Percentiles rank a stretch among this genome's conserved stretches.
These are phyloP conservation scores for Erannis defoliaria DNA, from an alignment of 2,888 invertebrate species.

Conservation along the genomic window DNA sequence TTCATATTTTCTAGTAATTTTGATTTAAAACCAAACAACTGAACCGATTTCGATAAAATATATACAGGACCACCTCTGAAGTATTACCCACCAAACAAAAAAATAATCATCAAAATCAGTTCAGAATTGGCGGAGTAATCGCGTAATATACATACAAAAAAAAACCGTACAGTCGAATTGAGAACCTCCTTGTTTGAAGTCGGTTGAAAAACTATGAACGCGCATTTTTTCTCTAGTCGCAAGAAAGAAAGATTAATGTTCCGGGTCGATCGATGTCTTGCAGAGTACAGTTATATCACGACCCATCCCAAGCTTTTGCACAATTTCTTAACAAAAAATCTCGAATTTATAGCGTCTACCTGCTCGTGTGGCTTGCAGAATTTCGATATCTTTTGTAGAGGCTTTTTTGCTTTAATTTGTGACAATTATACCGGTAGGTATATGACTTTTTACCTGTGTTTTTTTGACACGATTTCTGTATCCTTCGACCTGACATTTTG, in stretches of 20 bases:
- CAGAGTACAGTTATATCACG: slow-evolving; percentile 76
- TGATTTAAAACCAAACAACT: too few species aligned
- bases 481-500: slow-evolving; percentile 75
- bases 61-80: too few species aligned
- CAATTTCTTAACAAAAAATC: slow-evolving; percentile 71
- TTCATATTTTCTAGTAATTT: too few species aligned
- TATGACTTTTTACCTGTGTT: slow-evolving; percentile 85
- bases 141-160: too few species aligned
- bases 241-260: slow-evolving; percentile 63
- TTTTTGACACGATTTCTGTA: slow-evolving; percentile 67
- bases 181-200: too few species aligned
- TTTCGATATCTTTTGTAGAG: slow-evolving; percentile 84
- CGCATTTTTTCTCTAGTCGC: slow-evolving; percentile 37
- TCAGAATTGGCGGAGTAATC: too few species aligned
- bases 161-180: too few species aligned
- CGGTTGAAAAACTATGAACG: slow-evolving; percentile 12
- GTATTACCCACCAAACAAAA: too few species aligned
- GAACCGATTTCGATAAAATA: too few species aligned
- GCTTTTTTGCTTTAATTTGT: slow-evolving; percentile 86
- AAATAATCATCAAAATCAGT: too few species aligned
- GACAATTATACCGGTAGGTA: slow-evolving; percentile 87
- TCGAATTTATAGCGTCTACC: slow-evolving; percentile 79
- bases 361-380: slow-evolving; percentile 87
- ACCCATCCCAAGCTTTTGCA: slow-evolving; percentile 84
- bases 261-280: slow-evolving; percentile 63